Evolutionary conservation across 2,888 invertebrate genomes (phyloP).

Genomic region (Hydrotaea diabolus): DNA sequence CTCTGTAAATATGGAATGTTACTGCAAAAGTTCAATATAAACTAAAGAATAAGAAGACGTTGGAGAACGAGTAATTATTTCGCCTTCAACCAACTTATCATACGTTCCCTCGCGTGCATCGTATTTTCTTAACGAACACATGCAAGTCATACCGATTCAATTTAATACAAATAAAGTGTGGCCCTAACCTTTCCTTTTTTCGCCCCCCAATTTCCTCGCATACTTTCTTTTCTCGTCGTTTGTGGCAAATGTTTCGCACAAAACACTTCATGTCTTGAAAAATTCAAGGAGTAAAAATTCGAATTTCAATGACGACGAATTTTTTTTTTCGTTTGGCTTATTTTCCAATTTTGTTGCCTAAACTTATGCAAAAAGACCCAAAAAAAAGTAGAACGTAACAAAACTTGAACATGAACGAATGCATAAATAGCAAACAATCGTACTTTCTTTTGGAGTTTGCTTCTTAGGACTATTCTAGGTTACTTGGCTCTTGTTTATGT

Average conservation of each 20-base stretch:
- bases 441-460: not conserved
- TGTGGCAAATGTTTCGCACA: not conserved
- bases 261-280: not conserved
- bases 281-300: not conserved
- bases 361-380: not conserved
- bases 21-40: too few species aligned
- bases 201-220: not conserved
- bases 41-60: too few species aligned
- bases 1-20: too few species aligned
- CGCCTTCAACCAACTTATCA: not conserved
- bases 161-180: constrained; percentile 23
- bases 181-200: not conserved
- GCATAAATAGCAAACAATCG: constrained; percentile 16
- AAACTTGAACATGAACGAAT: not conserved
- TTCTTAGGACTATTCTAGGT: not conserved
- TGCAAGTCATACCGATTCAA: constrained; percentile 33
- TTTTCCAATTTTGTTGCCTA: not conserved
- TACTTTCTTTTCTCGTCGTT: not conserved
- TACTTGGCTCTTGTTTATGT: not conserved
- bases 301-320: not conserved
- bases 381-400: not conserved
- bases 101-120: not conserved
- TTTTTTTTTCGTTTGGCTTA: not conserved
- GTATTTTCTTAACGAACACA: constrained; percentile 25
- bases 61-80: too few species aligned